phyloP scores from a whole-genome alignment of 2,888 invertebrate genomes.

The Syrista parreyssii region DNA sequence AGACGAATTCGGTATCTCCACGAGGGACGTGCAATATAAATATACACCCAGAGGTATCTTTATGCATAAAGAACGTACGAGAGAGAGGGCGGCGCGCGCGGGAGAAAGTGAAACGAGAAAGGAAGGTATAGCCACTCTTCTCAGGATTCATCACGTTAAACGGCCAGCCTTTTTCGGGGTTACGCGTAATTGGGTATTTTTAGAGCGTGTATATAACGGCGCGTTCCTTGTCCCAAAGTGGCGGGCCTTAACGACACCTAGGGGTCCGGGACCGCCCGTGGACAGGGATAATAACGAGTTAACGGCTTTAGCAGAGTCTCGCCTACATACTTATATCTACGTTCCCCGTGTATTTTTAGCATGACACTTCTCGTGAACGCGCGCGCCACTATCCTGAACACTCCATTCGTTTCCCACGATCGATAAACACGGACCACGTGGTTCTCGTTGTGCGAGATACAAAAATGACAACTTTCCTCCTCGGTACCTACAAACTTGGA shows the following conservation, averaged over 20 bases:
- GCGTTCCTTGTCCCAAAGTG: neutral
- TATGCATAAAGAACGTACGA: neutral
- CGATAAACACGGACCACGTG: neutral
- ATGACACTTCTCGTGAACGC: neutral
- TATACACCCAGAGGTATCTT: neutral
- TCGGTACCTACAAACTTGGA: neutral
- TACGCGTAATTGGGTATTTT: neutral
- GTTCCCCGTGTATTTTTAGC: neutral
- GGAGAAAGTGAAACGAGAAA: neutral
- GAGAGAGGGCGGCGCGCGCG: constrained; percentile 16
- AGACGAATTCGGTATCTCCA: neutral
- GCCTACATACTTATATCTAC: neutral
- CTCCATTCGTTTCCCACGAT: constrained; percentile 18
- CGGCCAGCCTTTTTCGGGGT: neutral
- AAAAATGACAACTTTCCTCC: neutral
- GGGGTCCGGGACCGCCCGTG: neutral
- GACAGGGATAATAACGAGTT: constrained; percentile 18
- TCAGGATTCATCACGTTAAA: neutral
- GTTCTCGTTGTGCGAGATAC: neutral
- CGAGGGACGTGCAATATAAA: neutral
- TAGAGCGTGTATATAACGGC: neutral
- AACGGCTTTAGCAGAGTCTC: constrained; percentile 17
- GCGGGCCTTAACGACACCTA: neutral
- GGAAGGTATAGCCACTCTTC: neutral
- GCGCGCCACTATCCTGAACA: constrained; percentile 20